A percentile compares a stretch with the other conserved stretches of the same genome.
Evolutionary conservation across 2,888 invertebrate genomes (phyloP).

Genomic region (Bruchidius siliquastri): DNA sequence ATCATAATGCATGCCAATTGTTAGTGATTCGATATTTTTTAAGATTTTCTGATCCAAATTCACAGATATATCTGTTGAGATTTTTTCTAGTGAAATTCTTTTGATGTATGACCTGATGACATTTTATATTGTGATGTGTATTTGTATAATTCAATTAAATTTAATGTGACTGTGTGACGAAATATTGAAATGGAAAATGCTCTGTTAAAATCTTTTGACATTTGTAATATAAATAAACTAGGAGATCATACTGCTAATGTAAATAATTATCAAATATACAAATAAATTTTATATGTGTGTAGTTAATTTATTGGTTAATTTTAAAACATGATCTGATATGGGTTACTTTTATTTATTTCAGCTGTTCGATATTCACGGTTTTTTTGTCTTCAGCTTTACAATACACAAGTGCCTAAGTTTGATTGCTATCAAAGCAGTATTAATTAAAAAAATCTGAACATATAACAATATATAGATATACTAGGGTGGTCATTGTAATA

Average conservation of each 20-base stretch:
- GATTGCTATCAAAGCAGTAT: too few relatives aligned
- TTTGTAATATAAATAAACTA: neutral
- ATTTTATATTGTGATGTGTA: neutral
- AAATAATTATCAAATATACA: neutral
- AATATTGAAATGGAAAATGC: neutral
- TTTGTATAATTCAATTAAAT: neutral
- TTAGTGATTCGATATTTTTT: neutral
- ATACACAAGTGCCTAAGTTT: too few relatives aligned
- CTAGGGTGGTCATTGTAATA: too few relatives aligned
- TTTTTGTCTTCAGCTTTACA: too few relatives aligned
- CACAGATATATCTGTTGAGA: neutral
- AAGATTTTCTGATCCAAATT: neutral
- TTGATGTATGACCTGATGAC: neutral
- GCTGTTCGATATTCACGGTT: too few relatives aligned
- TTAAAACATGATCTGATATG: too few relatives aligned
- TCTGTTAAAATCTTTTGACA: neutral
- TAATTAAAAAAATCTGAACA: too few relatives aligned
- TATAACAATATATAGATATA: too few relatives aligned
- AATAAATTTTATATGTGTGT: neutral
- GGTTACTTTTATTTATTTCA: too few relatives aligned
- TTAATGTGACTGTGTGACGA: neutral
- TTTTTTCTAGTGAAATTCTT: neutral
- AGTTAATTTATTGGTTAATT: neutral
- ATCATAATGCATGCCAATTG: neutral
- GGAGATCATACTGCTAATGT: neutral